Evolutionary conservation across 2,113 vertebrate genomes (phyloP).

Genomic region (Poecile atricapillus): DNA sequence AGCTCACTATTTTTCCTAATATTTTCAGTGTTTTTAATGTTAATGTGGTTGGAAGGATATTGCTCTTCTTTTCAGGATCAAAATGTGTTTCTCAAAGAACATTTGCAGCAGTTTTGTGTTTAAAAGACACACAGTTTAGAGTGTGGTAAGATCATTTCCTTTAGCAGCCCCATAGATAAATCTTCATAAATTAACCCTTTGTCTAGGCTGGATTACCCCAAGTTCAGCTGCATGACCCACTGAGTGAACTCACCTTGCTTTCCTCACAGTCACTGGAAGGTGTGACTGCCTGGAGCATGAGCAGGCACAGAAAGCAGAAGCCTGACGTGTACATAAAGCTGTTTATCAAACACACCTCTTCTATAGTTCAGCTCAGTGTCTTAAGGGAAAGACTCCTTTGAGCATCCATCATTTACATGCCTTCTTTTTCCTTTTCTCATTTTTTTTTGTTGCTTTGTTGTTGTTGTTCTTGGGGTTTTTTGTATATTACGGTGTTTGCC

Average conservation of each 20-base stretch:
- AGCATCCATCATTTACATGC: not conserved
- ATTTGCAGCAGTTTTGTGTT: not conserved
- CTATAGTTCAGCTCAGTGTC: not conserved
- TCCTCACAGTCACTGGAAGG: not conserved
- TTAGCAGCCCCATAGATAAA: not conserved
- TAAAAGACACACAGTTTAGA: accelerated
- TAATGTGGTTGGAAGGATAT: not conserved
- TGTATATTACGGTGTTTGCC: not conserved
- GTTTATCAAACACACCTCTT: not conserved
- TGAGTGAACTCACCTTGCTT: accelerated
- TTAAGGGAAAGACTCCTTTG: not conserved
- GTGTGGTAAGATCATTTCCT: not conserved
- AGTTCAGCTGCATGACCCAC: not conserved
- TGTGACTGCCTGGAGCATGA: not conserved
- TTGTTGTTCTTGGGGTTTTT: not conserved
- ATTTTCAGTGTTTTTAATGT: not conserved
- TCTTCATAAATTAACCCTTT: not conserved
- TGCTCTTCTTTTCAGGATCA: not conserved
- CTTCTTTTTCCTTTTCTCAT: not conserved
- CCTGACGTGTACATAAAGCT: not conserved
- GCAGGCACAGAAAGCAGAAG: not conserved
- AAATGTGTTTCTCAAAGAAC: not conserved
- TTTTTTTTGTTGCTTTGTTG: not conserved
- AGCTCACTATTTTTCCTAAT: not conserved
- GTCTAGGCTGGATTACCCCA: not conserved